Evolutionary conservation across 2,797 vertebrate genomes (phyloP), one percentile per base, ranked within the genome.

Genomic region (Phoxinus dragarum): DNA sequence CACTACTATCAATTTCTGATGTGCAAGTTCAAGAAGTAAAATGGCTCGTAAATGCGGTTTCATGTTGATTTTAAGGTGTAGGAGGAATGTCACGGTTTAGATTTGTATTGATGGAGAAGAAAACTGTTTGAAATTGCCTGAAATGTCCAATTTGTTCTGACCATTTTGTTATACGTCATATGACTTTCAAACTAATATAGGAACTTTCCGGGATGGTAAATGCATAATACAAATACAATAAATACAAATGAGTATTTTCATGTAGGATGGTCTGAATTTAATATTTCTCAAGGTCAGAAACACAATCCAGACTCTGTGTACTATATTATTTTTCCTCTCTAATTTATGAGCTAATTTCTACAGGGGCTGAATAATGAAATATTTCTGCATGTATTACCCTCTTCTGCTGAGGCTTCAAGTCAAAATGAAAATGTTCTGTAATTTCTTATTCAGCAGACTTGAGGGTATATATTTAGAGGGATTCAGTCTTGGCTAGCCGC

Each of bases 361-460:
- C 64, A 78, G 80, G 59, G 73, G 73, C 54, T 77, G 73, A 77
- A 77, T 78, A 86, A 86, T 82, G 31, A 76, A 86, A 86, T 74
- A 84, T 87, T 84, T 80, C 56, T 66, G 67, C 81, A 75, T 84
- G 68, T 56, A 74, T 74, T 80, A 72, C 56, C n/a, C 68, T 73
- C 67, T 52, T 80, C 52, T 84, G 81, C 59, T 56, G 86, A 83
- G 68, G 34, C 44, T 87, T 80, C 34, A 74, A 74, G 75, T 84
- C 67, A 87, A 79, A 87, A 80, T 87, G 44, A 83, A 86, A 83
- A 83, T 80, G 38, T 73, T 71, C 81, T 83, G 67, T 74, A 78
- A 85, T 85, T 79, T 87, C 81, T 84, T 84, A 73, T 87, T 80
- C 68, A 44, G 68, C 56, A 64, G 75, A 74, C 74, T 67, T 66